A percentile compares a stretch with the other conserved stretches of the same genome.
Evolutionary conservation across 2,113 vertebrate species (phyloP).

Genomic region (Helogale parvula): DNA sequence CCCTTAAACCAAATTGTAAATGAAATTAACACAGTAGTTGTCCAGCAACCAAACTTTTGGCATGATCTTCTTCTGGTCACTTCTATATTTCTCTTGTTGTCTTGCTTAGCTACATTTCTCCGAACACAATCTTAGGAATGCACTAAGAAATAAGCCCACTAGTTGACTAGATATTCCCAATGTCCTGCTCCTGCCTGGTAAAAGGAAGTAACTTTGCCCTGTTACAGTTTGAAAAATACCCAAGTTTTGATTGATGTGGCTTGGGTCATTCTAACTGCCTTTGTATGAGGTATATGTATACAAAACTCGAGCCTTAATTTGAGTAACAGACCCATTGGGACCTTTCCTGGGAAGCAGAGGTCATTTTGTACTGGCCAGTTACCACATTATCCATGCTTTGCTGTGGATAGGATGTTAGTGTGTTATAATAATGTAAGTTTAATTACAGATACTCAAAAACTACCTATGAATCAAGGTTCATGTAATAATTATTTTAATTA

Average conservation of each 20-base stretch:
- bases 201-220: neutral
- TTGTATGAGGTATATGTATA: neutral
- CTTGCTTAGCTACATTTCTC: neutral
- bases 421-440: neutral
- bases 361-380: neutral
- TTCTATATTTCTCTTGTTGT: neutral
- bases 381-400: neutral
- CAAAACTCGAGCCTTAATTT: neutral
- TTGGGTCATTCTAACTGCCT: neutral
- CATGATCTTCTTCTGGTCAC: neutral
- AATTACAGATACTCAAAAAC: neutral
- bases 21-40: neutral
- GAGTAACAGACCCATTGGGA: neutral
- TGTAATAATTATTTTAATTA: neutral
- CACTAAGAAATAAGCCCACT: neutral
- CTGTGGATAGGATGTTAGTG: neutral
- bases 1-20: neutral
- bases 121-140: neutral
- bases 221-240: neutral
- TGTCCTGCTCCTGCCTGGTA: neutral
- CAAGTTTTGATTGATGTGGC: neutral
- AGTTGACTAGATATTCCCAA: neutral
- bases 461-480: neutral
- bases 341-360: neutral
- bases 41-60: neutral